Evolutionary conservation across 2,113 vertebrate species (phyloP).

Genomic region (Malurus cyaneus): DNA sequence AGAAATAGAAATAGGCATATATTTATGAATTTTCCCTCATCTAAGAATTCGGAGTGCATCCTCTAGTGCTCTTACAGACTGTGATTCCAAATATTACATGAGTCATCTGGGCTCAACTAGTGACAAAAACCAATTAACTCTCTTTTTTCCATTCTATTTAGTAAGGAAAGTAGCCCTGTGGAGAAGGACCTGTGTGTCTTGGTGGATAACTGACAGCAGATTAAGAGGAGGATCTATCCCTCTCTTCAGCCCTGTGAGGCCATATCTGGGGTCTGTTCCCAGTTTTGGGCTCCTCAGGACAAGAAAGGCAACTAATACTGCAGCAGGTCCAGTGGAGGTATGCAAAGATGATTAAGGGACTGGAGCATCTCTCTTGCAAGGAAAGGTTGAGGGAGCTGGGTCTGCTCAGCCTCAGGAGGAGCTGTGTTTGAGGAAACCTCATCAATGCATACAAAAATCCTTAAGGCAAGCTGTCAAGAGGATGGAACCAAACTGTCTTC

Average conservation of each 20-base stretch:
- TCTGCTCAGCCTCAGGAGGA: neutral
- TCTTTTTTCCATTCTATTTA: neutral
- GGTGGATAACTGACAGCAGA: neutral
- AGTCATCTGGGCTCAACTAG: neutral
- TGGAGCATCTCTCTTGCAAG: no score
- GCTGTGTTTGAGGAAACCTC: no score
- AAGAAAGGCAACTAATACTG: neutral
- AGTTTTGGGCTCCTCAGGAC: neutral
- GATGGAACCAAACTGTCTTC: neutral
- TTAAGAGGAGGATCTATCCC: rapidly evolving
- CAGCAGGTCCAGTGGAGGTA: neutral
- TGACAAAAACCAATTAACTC: neutral
- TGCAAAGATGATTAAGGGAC: no score
- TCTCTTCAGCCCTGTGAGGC: neutral
- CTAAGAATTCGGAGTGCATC: neutral
- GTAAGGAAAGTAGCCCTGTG: neutral
- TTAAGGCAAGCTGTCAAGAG: neutral
- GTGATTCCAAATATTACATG: neutral
- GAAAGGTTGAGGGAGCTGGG: neutral
- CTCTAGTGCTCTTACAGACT: neutral
- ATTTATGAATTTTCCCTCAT: neutral
- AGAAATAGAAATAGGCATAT: neutral
- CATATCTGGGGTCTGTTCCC: neutral
- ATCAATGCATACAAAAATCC: no score
- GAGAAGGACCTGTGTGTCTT: no score